Percentiles rank a stretch among this genome's conserved stretches.
phyloP scores from a whole-genome alignment of 2,797 vertebrate genomes.

The Botia kubotai region DNA sequence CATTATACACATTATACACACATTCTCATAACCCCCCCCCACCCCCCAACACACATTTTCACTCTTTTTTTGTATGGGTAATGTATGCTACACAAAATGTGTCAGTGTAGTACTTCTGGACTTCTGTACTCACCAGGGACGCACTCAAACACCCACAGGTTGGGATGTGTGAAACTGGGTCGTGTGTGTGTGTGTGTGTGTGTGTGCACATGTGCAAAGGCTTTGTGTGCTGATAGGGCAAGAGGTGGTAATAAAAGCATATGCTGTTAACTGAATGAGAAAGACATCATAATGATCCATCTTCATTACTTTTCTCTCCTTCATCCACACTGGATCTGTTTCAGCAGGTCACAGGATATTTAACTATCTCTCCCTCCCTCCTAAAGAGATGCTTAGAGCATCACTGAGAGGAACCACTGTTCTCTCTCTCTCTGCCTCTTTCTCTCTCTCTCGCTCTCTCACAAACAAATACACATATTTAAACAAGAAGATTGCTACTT shows the following conservation, averaged over 20 bases:
- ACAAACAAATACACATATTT: background rate
- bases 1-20: no score
- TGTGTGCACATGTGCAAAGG: conserved; percentile 49
- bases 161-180: no score
- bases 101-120: conserved; percentile 31
- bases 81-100: conserved; percentile 73
- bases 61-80: no score
- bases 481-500: no score
- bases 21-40: no score
- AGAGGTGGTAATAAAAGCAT: conserved; percentile 85
- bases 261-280: conserved; percentile 84
- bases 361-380: conserved; percentile 67
- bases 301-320: conserved; percentile 72
- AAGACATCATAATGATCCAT: conserved; percentile 83
- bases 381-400: conserved; percentile 82
- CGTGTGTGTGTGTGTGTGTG: no score
- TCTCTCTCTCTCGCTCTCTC: background rate
- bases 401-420: conserved; percentile 75
- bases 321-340: conserved; percentile 77
- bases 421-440: conserved; percentile 59
- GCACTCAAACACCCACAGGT: no score
- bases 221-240: conserved; percentile 65
- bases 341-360: conserved; percentile 78
- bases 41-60: no score
- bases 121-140: conserved; percentile 50